phyloP scores from a whole-genome alignment of 2,797 vertebrate genomes.

The Trachops cirrhosus region DNA sequence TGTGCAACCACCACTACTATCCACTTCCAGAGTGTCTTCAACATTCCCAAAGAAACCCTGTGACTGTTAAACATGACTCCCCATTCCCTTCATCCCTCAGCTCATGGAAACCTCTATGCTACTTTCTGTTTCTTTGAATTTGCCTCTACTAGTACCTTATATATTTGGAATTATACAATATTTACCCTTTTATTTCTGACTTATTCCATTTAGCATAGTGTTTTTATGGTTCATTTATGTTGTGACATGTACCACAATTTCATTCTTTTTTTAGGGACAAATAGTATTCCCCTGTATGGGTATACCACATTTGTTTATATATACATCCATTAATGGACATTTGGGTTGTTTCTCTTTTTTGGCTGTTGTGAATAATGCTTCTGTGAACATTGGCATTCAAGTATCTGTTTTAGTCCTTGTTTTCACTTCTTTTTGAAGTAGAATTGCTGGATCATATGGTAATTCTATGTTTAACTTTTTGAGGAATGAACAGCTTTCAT shows the following conservation, averaged over 20 bases:
- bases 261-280: background rate
- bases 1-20: background rate
- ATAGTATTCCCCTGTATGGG: background rate
- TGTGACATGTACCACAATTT: background rate
- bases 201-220: background rate
- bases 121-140: background rate
- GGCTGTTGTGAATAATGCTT: background rate
- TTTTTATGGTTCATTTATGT: background rate
- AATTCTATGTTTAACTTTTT: slow-evolving; percentile 16
- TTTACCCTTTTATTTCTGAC: background rate
- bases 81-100: fast-evolving
- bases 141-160: background rate
- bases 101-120: background rate
- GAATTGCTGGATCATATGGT: background rate
- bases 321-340: background rate
- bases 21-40: background rate
- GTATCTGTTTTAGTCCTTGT: background rate
- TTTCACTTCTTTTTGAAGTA: background rate
- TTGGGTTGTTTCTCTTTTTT: background rate
- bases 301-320: background rate
- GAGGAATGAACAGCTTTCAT: background rate
- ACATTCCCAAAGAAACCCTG: background rate
- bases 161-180: background rate
- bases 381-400: background rate
- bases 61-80: background rate